Evolutionary conservation across 2,797 vertebrate species (phyloP).

Genomic region (Anabas testudineus): DNA sequence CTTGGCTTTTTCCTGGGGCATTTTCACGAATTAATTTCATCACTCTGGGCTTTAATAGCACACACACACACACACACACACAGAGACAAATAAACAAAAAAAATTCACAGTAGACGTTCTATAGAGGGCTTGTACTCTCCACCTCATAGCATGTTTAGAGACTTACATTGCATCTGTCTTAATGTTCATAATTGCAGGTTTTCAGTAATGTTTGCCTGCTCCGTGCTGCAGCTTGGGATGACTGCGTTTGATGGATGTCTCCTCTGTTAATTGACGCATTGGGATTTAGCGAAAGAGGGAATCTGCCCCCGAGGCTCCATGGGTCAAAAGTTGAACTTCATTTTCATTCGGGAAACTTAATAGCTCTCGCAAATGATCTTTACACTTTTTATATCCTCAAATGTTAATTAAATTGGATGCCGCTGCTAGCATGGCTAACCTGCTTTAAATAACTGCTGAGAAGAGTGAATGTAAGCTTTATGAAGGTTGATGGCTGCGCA

Average conservation of each 20-base stretch:
- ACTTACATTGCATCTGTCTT: constrained; percentile 8
- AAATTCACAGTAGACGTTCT: not conserved
- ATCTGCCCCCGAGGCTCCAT: constrained; percentile 14
- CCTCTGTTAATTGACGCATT: constrained; percentile 42
- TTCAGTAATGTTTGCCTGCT: constrained; percentile 43
- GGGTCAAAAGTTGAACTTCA: constrained; percentile 59
- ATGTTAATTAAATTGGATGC: constrained; percentile 63
- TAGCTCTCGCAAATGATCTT: constrained; percentile 41
- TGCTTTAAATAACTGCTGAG: constrained; percentile 47
- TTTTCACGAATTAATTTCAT: constrained; percentile 49
- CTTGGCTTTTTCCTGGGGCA: constrained; percentile 20
- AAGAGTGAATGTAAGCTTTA: constrained; percentile 24
- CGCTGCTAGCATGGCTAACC: constrained; percentile 9
- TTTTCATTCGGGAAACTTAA: constrained; percentile 53
- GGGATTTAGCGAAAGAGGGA: constrained; percentile 30
- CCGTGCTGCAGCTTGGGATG: constrained; percentile 1
- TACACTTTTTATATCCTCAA: constrained; percentile 42
- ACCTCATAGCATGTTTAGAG: constrained; percentile 27
- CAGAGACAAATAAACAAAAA: too few species aligned
- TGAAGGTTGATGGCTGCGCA: constrained; percentile 19
- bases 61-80: too few species aligned
- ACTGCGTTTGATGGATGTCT: constrained; percentile 43
- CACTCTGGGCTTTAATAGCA: constrained; percentile 12
- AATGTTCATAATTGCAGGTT: constrained; percentile 27
- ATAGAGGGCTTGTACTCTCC: constrained; percentile 3